These are phyloP conservation scores for Drosophila pallidifrons DNA, from an alignment of 1,140 invertebrate genomes.

Conservation along the genomic window DNA sequence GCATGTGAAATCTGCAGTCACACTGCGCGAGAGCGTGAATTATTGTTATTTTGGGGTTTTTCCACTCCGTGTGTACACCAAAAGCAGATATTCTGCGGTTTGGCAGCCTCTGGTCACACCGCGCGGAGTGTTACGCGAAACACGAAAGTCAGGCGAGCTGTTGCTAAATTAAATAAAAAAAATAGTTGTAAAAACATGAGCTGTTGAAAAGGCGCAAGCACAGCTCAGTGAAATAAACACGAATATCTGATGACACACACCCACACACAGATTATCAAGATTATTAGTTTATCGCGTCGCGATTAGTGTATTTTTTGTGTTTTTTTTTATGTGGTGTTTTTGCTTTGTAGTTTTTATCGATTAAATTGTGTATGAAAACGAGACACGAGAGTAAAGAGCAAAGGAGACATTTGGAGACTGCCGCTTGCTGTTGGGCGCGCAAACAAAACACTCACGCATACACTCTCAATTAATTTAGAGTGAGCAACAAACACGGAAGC, in stretches of 20 bases:
- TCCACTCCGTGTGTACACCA: neutral
- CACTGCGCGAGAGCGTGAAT: neutral
- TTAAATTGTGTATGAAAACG: constrained; percentile 36
- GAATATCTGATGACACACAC: neutral
- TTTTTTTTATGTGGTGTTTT: constrained; percentile 3
- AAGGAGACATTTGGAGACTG: neutral
- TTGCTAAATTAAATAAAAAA: constrained; percentile 20
- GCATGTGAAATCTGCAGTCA: neutral
- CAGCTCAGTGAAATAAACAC: neutral
- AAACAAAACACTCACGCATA: constrained; percentile 18
- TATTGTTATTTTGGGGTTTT: neutral
- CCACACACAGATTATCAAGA: neutral
- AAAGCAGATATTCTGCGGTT: neutral
- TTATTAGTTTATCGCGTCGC: neutral
- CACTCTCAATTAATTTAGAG: constrained; percentile 14
- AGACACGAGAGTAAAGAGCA: too few species aligned
- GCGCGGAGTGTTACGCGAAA: constrained; percentile 36
- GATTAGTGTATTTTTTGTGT: constrained; percentile 4
- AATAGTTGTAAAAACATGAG: constrained; percentile 29
- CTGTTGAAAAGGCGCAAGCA: constrained; percentile 12
- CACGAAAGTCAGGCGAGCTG: constrained; percentile 12
- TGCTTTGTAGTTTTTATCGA: constrained; percentile 28
- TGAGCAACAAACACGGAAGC: constrained; percentile 16
- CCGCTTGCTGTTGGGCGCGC: constrained; percentile 29
- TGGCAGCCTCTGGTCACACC: constrained; percentile 17